These are phyloP conservation scores for Calycopis cecrops DNA, from an alignment of 1,140 invertebrate species.

Conservation along the genomic window DNA sequence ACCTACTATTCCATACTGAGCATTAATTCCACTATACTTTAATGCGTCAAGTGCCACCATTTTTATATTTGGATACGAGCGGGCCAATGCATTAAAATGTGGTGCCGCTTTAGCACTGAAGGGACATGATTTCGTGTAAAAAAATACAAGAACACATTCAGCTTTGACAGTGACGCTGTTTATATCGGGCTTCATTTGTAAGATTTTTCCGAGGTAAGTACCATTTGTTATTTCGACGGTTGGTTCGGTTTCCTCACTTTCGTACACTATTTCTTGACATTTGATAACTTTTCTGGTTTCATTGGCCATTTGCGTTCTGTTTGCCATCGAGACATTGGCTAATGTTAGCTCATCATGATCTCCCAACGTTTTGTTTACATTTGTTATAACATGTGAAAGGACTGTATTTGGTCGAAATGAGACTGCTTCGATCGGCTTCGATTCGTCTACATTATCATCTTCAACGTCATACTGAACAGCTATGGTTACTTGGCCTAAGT, in stretches of 20 bases:
- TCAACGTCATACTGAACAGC: conserved; percentile 52
- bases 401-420: conserved; percentile 47
- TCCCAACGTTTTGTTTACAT: conserved; percentile 62
- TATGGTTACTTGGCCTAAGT: conserved; percentile 32
- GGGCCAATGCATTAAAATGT: conserved; percentile 90
- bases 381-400: conserved; percentile 56
- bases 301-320: conserved; percentile 44
- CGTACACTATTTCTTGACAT: conserved; percentile 61
- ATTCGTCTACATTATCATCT: conserved; percentile 26
- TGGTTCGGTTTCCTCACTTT: conserved; percentile 45
- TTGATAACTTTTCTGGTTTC: conserved; percentile 66
- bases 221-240: conserved; percentile 67
- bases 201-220: conserved; percentile 50
- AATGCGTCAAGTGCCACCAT: conserved; percentile 94
- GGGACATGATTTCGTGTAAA: conserved; percentile 92
- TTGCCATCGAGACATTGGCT: conserved; percentile 53
- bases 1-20: conserved; percentile 94
- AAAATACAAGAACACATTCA: conserved; percentile 88
- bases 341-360: conserved; percentile 59
- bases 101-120: conserved; percentile 93
- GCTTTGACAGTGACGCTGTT: conserved; percentile 60
- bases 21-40: conserved; percentile 90
- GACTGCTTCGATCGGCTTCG: conserved; percentile 26
- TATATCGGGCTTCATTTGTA: conserved; percentile 61
- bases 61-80: conserved; percentile 90